Evolutionary conservation across 2,797 vertebrate species (phyloP).

Genomic region (Naso thynnoides): DNA sequence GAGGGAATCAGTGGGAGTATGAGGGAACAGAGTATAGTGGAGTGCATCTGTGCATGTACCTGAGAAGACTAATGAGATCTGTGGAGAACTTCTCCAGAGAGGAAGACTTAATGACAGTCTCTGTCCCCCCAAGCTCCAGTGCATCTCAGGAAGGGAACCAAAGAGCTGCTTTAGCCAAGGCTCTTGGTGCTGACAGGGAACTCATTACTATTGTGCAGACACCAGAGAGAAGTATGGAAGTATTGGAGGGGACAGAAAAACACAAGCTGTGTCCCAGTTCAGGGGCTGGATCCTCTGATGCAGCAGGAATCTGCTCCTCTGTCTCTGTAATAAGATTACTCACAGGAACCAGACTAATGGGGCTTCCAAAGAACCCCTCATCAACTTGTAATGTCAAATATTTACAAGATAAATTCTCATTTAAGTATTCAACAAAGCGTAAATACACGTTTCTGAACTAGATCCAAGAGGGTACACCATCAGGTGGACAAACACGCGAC

Average conservation of each 20-base stretch:
- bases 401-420: background rate
- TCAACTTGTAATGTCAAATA: background rate
- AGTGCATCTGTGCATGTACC: constrained; percentile 59
- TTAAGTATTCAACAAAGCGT: background rate
- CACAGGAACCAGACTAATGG: constrained; percentile 5
- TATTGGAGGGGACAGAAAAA: constrained; percentile 44
- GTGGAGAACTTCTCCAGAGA: constrained; percentile 55
- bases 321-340: constrained; percentile 2
- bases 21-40: constrained; percentile 6
- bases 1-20: background rate
- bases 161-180: constrained; percentile 47
- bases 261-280: constrained; percentile 32
- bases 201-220: constrained; percentile 70
- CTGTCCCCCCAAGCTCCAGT: constrained; percentile 52
- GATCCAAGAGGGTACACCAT: too few relatives aligned
- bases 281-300: constrained; percentile 27
- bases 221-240: constrained; percentile 52
- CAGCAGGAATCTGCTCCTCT: constrained; percentile 9
- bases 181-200: constrained; percentile 44
- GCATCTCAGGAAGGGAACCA: constrained; percentile 54
- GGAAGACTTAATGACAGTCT: constrained; percentile 61
- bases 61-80: constrained; percentile 71
- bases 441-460: background rate
- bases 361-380: background rate
- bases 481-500: too few relatives aligned